Base-by-base conservation (phyloP, 1,140 invertebrate genomes). In the Leptestheria dahalacensis region DNA sequence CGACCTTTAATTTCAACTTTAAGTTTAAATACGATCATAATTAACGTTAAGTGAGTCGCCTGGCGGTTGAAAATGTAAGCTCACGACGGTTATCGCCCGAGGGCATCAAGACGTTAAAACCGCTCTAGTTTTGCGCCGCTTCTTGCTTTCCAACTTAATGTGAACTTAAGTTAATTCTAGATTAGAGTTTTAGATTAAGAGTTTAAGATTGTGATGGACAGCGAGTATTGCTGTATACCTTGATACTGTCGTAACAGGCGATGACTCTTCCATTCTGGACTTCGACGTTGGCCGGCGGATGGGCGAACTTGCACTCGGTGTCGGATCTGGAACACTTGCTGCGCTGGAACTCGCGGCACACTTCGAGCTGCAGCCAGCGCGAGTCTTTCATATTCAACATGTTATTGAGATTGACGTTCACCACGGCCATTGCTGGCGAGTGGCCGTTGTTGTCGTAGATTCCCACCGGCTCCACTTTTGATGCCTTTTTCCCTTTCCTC, bases 181-280 rank as follows among this genome's bases (percentile, higher is more conserved):
- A n/a, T n/a, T n/a, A n/a, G n/a, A n/a, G n/a, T n/a, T n/a, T n/a
- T n/a, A n/a, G n/a, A n/a, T n/a, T n/a, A n/a, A n/a, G n/a, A n/a
- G n/a, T n/a, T n/a, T n/a, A n/a, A n/a, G n/a, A n/a, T n/a, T n/a
- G n/a, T n/a, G n/a, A n/a, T n/a, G n/a, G n/a, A n/a, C n/a, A n/a
- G n/a, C n/a, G n/a, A n/a, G n/a, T n/a, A n/a, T n/a, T n/a, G n/a
- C n/a, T 41, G 74, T 83, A 81, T 80, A 99, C 97, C 93, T 99
- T 99, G 75, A 99, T 99, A 75, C 92, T 97, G 80, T 99, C 97
- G 82, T 98, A 99, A 81, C 97, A 99, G 66, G 97, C 96, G 64
- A 94, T 98, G 68, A 99, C 97, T 69, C 95, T 82, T 73, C 97
- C 97, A 78, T 99, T 99, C 79, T 98, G 95, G 66, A 99, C 92